Percentiles rank a stretch among this genome's conserved stretches.
These are phyloP conservation scores for Bimastos eiseni DNA, from an alignment of 2,888 invertebrate genomes.

Conservation along the genomic window DNA sequence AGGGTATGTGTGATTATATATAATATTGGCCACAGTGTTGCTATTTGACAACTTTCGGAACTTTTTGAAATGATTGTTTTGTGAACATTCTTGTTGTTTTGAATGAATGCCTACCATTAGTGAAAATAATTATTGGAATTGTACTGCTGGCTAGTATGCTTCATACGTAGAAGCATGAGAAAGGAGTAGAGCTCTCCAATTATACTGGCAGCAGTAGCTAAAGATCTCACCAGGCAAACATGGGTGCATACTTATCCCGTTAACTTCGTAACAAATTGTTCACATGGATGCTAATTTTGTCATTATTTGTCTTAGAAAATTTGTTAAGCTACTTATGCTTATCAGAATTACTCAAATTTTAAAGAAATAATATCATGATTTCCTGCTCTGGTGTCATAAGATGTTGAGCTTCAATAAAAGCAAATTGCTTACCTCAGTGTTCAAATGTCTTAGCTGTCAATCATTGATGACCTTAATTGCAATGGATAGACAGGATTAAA, in stretches of 20 bases:
- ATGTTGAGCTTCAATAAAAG: background rate
- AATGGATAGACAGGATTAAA: background rate
- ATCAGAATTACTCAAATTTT: background rate
- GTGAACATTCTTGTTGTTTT: background rate
- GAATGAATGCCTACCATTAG: background rate
- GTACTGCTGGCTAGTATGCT: background rate
- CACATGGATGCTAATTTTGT: background rate
- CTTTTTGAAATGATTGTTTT: background rate
- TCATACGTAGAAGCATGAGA: too few species aligned
- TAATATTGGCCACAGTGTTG: background rate
- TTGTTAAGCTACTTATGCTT: background rate
- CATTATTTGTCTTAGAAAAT: background rate
- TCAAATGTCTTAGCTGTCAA: background rate
- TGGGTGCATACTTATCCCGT: background rate
- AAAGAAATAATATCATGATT: background rate
- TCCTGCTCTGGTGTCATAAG: background rate
- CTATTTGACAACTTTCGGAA: background rate
- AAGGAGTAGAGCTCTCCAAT: too few species aligned
- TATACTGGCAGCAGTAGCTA: background rate
- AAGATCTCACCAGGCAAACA: background rate
- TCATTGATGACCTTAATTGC: background rate
- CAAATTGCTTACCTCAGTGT: background rate
- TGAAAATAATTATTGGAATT: background rate
- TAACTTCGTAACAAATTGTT: background rate
- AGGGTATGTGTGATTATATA: conserved; percentile 23